Evolutionary conservation across 1,140 invertebrate species (phyloP).

Genomic region (Cepaea nemoralis): DNA sequence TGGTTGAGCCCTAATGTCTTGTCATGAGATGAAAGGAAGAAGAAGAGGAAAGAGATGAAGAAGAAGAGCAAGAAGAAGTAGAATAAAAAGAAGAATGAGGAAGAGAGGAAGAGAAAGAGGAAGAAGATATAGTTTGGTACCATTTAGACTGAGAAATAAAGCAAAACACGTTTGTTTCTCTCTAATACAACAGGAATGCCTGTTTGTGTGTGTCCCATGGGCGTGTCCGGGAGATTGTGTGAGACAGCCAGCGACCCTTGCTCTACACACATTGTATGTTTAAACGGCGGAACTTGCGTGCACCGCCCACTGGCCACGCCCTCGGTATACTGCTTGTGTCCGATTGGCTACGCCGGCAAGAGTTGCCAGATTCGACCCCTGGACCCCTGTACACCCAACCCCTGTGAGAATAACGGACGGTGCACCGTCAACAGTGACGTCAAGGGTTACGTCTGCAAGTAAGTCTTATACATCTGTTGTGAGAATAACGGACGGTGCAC

Average conservation of each 20-base stretch:
- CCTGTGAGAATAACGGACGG: background rate
- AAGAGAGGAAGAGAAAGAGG: no score
- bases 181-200: background rate
- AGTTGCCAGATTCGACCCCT: conserved; percentile 8
- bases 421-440: background rate
- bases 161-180: no score
- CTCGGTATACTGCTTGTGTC: background rate
- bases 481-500: no score
- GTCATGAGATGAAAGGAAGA: no score
- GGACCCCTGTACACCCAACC: conserved; percentile 21
- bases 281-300: conserved; percentile 15
- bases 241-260: background rate
- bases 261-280: background rate
- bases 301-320: background rate
- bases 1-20: no score
- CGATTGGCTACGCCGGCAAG: background rate
- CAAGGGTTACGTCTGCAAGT: conserved; percentile 23
- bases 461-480: no score
- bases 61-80: no score
- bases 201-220: background rate
- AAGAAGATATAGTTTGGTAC: no score
- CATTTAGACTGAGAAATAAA: no score
- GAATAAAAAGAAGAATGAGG: no score
- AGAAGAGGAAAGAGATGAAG: no score
- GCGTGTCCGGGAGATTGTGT: background rate